Evolutionary conservation across 2,888 invertebrate species (phyloP), one percentile per base, ranked within the genome.

Genomic region (Sarcophaga variegata): DNA sequence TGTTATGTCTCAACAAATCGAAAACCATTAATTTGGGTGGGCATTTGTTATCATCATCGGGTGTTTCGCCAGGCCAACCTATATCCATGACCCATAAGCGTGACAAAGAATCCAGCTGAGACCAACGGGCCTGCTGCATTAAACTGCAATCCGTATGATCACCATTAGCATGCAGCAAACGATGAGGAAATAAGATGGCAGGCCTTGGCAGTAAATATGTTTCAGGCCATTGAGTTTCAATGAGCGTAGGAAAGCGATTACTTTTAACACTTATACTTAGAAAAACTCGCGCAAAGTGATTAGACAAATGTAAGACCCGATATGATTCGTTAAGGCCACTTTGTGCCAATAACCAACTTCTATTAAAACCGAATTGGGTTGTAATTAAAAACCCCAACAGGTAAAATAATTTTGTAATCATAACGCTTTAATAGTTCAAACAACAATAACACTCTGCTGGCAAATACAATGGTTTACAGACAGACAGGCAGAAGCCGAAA

Each of bases 41-140:
- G 74, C 92, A 92, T 6, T 83, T 62, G 5, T 71, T 60, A 8
- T 47, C 78, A 17, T 78, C 81, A 12, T 74, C 88, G 20, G 77
- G 78, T 25, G 75, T 77, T 11, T 49, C 10, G 0, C 45, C 78
- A 3, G 88, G 85, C 89, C 90, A 90, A 17, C 92, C 92, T 2
- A 90, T 83, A 87, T 93, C 92, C 90, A 93, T 90, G 22, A 92
- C 90, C 92, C 92, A 93, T 4, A 93, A 77, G 2, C 92, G 90
- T 80, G 90, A 92, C 49, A 92, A 85, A 20, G 91, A 91, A 63
- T 93, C 92, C 69, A 93, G 92, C 69, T 92, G 92, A 3, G 93
- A 91, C 90, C 92, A 91, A 37, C 90, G 89, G 1, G 93, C 91
- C 82, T 92, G 92, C 63, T 93, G 92, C 88, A 93, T 81, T 3